Evolutionary conservation across 2,888 invertebrate genomes (phyloP).

Genomic region (Synergus itoensis): DNA sequence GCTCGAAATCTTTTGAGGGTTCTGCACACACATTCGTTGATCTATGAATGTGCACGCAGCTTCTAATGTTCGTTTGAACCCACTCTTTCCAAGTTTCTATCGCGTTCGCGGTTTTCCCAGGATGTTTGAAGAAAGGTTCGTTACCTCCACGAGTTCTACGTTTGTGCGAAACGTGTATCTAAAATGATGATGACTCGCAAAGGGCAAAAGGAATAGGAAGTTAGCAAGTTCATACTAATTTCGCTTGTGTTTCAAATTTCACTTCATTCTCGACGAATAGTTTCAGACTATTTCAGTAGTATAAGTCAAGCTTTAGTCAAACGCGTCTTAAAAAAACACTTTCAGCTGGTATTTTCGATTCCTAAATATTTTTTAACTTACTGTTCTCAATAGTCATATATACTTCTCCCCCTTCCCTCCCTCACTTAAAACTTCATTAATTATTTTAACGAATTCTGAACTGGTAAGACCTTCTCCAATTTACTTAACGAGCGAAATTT

Average conservation of each 20-base stretch:
- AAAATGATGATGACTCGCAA: background rate
- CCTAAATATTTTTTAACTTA: background rate
- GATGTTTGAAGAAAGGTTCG: background rate
- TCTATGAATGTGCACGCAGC: background rate
- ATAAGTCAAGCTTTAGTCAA: background rate
- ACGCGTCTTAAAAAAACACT: background rate
- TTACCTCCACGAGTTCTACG: background rate
- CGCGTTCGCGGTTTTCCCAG: background rate
- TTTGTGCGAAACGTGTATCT: background rate
- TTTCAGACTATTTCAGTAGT: background rate
- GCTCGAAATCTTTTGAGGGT: background rate
- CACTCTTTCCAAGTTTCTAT: background rate
- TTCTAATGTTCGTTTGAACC: background rate
- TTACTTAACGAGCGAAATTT: constrained; percentile 29
- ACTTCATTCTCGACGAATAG: background rate
- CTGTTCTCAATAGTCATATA: background rate
- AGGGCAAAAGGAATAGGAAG: background rate
- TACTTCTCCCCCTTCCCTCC: background rate
- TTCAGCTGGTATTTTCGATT: background rate
- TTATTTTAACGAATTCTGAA: constrained; percentile 20
- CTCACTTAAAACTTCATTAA: constrained; percentile 26
- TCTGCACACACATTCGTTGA: background rate
- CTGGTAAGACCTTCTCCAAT: background rate
- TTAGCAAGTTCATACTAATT: background rate
- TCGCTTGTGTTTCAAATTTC: background rate